Evolutionary conservation across 2,888 invertebrate genomes (phyloP).

Genomic region (Elegia similella): DNA sequence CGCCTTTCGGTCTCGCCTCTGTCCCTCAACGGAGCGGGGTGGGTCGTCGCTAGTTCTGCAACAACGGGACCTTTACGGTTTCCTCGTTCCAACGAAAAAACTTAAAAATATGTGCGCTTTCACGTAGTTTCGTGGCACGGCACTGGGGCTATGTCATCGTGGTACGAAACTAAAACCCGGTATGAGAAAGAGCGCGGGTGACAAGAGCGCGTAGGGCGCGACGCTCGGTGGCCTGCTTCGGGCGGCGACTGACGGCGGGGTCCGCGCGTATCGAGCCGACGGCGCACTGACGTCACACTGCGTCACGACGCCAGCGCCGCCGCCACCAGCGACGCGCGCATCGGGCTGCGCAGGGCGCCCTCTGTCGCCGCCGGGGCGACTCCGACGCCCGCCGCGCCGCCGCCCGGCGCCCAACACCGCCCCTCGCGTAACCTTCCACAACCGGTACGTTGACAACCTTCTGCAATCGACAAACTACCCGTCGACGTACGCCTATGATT

Average conservation of each 20-base stretch:
- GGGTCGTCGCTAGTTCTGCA: constrained; percentile 79
- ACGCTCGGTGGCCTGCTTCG: constrained; percentile 75
- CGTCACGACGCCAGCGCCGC: constrained; percentile 82
- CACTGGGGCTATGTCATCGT: constrained; percentile 80
- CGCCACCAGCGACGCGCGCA: constrained; percentile 65
- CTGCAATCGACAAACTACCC: constrained; percentile 54
- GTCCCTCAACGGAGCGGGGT: constrained; percentile 73
- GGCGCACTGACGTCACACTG: constrained; percentile 87
- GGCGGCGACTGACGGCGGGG: constrained; percentile 82
- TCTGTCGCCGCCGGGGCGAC: constrained; percentile 47
- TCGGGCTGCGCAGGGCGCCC: constrained; percentile 47
- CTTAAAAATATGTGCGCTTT: constrained; percentile 77
- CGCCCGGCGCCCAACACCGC: constrained; percentile 56
- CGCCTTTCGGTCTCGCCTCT: constrained; percentile 75
- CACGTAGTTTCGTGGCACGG: constrained; percentile 73
- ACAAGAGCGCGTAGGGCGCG: constrained; percentile 70
- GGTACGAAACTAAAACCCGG: constrained; percentile 79
- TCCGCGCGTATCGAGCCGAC: constrained; percentile 84
- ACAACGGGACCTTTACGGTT: constrained; percentile 77
- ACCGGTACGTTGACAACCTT: constrained; percentile 68
- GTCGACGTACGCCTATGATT: constrained; percentile 39
- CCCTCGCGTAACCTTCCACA: constrained; percentile 70
- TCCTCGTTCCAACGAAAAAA: constrained; percentile 74
- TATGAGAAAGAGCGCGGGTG: constrained; percentile 71
- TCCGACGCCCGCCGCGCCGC: constrained; percentile 47